Base-by-base conservation (phyloP, 2,888 invertebrate genomes). In the Epinotia ramella region DNA sequence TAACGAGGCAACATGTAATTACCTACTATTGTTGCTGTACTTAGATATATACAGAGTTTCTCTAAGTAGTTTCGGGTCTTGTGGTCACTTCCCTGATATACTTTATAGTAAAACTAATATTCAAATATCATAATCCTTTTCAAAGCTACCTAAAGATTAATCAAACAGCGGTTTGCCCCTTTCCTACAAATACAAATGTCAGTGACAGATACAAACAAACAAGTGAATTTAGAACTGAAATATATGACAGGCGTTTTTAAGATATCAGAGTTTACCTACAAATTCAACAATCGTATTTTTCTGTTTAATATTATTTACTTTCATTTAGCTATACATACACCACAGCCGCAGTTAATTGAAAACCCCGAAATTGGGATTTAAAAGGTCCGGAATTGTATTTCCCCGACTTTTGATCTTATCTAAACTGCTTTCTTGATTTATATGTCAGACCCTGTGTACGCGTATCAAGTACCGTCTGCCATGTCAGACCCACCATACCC, bases 401-500 rank as follows among this genome's bases (percentile, higher is more conserved):
- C 60, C 70, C 40, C 70, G 70, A 62, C 65, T 75, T 75, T 65
- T 75, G 75, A 75, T 75, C 65, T 66, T 71, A 75, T 75, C 75
- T 75, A 70, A 75, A 75, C 70, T 65, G 75, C 65, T 70, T 75
- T 70, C 75, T 75, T 75, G 75, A 75, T 75, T 75, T 75, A 75
- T 75, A 70, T 40, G 65, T n/a, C n/a, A n/a, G n/a, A n/a, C n/a
- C n/a, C n/a, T n/a, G n/a, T n/a, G n/a, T n/a, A n/a, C n/a, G n/a
- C n/a, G n/a, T n/a, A n/a, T n/a, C n/a, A n/a, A n/a, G n/a, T n/a
- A n/a, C n/a, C n/a, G n/a, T n/a, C n/a, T n/a, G n/a, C n/a, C n/a
- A n/a, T n/a, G n/a, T n/a, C n/a, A n/a, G n/a, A n/a, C n/a, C n/a
- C n/a, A n/a, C n/a, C n/a, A n/a, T n/a, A n/a, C n/a, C n/a, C n/a